These are phyloP conservation scores for Enoplosus armatus DNA, from an alignment of 2,797 vertebrate species.

Conservation along the genomic window DNA sequence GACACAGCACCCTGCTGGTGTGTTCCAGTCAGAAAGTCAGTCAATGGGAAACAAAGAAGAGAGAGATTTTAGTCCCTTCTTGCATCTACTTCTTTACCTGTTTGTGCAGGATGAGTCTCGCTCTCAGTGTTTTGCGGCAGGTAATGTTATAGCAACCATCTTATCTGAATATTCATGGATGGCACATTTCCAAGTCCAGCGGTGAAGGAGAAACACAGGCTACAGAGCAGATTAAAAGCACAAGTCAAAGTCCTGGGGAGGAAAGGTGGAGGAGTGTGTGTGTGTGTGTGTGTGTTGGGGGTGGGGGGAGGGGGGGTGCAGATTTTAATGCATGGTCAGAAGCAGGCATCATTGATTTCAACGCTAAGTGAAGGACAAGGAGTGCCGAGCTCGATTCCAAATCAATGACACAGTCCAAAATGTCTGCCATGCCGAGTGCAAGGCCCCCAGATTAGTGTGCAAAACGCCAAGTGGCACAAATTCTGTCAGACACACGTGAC, in stretches of 20 bases:
- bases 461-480: constrained; percentile 72
- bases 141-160: constrained; percentile 41
- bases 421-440: constrained; percentile 74
- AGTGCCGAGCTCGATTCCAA: constrained; percentile 82
- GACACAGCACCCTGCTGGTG: constrained; percentile 34
- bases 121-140: constrained; percentile 3
- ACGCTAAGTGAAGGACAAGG: constrained; percentile 85
- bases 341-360: constrained; percentile 84
- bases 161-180: constrained; percentile 65
- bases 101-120: constrained; percentile 8
- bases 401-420: constrained; percentile 86
- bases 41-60: constrained; percentile 72
- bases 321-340: constrained; percentile 84
- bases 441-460: constrained; percentile 74
- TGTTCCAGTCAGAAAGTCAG: constrained; percentile 65
- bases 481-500: constrained; percentile 61
- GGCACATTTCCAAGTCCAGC: constrained; percentile 64
- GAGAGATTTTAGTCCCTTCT: constrained; percentile 38
- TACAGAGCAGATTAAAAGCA: constrained; percentile 67
- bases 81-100: constrained; percentile 37
- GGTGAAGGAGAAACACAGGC: constrained; percentile 63
- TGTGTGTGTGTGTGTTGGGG: not conserved
- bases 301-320: not conserved
- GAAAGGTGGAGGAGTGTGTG: constrained; percentile 31
- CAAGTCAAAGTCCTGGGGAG: constrained; percentile 66